Evolutionary conservation across 2,888 invertebrate species (phyloP).

Genomic region (Cheilosia grossa): DNA sequence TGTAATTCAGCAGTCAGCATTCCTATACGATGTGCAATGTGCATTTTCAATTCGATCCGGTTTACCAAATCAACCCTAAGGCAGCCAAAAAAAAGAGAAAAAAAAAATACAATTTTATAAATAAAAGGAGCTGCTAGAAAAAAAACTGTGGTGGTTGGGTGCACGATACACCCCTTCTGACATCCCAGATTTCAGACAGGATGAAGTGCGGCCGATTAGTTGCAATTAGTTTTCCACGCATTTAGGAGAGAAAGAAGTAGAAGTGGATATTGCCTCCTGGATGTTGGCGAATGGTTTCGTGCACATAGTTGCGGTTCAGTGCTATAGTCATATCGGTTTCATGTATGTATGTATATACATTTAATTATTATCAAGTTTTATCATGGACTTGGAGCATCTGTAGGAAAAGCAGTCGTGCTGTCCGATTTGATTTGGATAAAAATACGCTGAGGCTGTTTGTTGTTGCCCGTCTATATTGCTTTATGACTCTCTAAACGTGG

Average conservation of each 20-base stretch:
- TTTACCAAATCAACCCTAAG: conserved; percentile 66
- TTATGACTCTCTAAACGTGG: no score
- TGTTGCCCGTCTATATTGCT: no score
- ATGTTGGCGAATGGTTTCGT: conserved; percentile 4
- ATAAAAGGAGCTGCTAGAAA: conserved; percentile 23
- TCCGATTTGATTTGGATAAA: no score
- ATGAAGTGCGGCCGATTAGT: conserved; percentile 75
- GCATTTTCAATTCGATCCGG: conserved; percentile 72
- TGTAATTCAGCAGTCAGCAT: conserved; percentile 73
- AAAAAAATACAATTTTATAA: conserved; percentile 36
- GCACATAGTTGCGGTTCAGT: conserved; percentile 1
- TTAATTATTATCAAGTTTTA: background rate
- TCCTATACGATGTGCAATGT: conserved; percentile 60
- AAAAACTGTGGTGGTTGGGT: conserved; percentile 19
- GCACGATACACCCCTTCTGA: conserved; percentile 4
- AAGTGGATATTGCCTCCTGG: conserved; percentile 19
- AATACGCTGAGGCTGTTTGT: no score
- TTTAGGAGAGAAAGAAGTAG: conserved; percentile 35
- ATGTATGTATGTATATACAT: no score
- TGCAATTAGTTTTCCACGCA: conserved; percentile 71
- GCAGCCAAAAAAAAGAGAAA: conserved; percentile 26
- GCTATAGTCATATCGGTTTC: background rate
- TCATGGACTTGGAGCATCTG: conserved; percentile 1
- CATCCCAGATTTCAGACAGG: conserved; percentile 19
- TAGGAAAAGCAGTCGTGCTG: background rate